Evolutionary conservation across 35 echinoderm and acorn worm genomes (phyloP).

Genomic region (Strongylocentrotus purpuratus): DNA sequence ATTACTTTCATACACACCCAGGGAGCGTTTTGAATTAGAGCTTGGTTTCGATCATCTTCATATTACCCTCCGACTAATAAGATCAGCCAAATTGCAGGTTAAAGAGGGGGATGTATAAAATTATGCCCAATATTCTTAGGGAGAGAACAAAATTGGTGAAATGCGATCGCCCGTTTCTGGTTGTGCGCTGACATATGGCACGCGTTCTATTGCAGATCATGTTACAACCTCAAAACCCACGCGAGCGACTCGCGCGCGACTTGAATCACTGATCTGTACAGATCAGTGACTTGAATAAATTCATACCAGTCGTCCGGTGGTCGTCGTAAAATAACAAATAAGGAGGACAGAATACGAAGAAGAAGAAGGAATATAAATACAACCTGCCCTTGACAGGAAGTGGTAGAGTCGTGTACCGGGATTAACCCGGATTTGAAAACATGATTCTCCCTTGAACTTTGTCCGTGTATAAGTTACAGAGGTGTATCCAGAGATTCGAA

Average conservation of each 20-base stretch:
- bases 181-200: neutral
- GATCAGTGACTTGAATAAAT: neutral
- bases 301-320: neutral
- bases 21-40: neutral
- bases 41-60: neutral
- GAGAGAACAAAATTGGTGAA: neutral
- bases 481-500: neutral
- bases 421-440: conserved; percentile 10
- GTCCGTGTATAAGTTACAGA: neutral
- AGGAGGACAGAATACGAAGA: too few species aligned
- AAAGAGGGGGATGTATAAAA: neutral
- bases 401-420: neutral
- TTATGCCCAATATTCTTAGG: neutral
- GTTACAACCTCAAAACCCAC: conserved; percentile 8
- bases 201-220: neutral
- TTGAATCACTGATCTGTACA: neutral
- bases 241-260: neutral
- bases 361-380: neutral
- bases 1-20: neutral
- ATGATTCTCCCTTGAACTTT: neutral
- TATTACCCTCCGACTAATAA: neutral
- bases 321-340: neutral
- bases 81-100: neutral
- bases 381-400: conserved; percentile 5
- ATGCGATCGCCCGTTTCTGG: neutral